These are phyloP conservation scores for Prunella strophiata DNA, from an alignment of 2,797 vertebrate genomes.

Conservation along the genomic window DNA sequence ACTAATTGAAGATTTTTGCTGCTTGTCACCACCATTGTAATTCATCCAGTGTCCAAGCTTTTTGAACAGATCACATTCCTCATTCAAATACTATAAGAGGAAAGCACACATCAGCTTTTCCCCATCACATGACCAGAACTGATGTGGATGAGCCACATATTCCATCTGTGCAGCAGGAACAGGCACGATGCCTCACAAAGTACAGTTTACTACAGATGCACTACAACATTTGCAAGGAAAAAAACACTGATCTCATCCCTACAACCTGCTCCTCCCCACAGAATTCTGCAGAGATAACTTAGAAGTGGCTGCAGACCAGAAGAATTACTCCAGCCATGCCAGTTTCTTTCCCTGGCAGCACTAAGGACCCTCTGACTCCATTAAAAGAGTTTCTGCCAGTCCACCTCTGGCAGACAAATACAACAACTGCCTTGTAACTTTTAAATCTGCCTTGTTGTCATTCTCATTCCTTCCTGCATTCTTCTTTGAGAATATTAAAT, in stretches of 20 bases:
- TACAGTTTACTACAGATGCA: neutral
- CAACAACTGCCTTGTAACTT: neutral
- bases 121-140: neutral
- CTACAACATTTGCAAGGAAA: neutral
- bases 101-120: neutral
- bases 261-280: neutral
- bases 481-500: neutral
- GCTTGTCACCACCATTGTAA: neutral
- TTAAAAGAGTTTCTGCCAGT: neutral
- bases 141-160: neutral
- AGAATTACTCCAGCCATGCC: neutral
- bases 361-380: neutral
- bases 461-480: neutral
- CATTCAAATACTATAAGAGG: neutral
- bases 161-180: neutral
- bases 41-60: neutral
- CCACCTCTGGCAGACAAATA: neutral
- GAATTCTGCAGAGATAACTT: neutral
- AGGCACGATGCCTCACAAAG: rapidly evolving
- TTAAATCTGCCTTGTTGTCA: neutral
- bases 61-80: neutral
- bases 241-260: neutral
- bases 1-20: neutral
- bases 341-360: neutral
- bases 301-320: neutral